phyloP scores from a whole-genome alignment of 2,888 invertebrate genomes.

The Mythimna lalbum region DNA sequence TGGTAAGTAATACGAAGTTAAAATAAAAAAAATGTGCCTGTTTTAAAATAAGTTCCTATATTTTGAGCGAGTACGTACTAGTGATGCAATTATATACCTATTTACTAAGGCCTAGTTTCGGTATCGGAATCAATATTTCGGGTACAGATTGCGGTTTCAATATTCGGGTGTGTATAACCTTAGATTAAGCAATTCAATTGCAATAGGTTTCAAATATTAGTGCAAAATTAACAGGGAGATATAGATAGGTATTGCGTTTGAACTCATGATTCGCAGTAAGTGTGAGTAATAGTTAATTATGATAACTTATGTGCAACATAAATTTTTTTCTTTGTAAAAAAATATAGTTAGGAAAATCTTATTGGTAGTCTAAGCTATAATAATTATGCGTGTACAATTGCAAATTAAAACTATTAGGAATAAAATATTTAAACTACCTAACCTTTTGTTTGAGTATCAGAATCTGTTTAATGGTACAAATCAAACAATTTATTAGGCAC shows the following conservation, averaged over 20 bases:
- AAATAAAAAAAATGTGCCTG: too few relatives aligned
- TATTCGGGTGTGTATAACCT: constrained; percentile 22
- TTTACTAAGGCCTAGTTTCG: constrained; percentile 4
- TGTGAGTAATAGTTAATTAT: too few relatives aligned
- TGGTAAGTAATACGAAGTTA: too few relatives aligned
- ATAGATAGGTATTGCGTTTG: too few relatives aligned
- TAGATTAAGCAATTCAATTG: constrained; percentile 4
- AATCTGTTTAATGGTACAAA: too few relatives aligned
- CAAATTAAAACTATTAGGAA: not conserved
- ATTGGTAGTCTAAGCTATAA: too few relatives aligned
- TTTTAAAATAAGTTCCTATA: not conserved
- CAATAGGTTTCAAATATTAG: not conserved
- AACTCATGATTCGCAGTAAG: too few relatives aligned
- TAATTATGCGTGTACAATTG: too few relatives aligned
- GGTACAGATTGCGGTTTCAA: constrained; percentile 20
- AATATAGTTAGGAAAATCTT: too few relatives aligned
- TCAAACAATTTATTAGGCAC: too few relatives aligned
- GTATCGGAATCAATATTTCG: constrained; percentile 9
- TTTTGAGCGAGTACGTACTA: not conserved
- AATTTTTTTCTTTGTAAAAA: too few relatives aligned
- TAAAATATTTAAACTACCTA: not conserved
- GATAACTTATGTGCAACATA: too few relatives aligned
- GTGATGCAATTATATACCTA: constrained; percentile 4
- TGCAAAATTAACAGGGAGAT: not conserved
- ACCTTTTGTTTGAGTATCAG: not conserved